phyloP scores from a whole-genome alignment of 2,888 invertebrate genomes.

The Mallateleia sp. region DNA sequence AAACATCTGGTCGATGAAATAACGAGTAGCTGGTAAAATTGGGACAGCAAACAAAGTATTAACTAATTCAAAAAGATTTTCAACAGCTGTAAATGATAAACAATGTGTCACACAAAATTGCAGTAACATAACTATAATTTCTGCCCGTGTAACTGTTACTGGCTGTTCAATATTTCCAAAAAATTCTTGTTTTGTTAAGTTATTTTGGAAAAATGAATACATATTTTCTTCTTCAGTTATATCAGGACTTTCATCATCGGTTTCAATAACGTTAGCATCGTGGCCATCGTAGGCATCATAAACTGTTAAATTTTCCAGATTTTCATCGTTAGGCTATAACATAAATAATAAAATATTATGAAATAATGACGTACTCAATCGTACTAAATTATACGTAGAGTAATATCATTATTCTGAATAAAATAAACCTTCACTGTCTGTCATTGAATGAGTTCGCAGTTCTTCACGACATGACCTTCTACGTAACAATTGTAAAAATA shows the following conservation, averaged over 20 bases:
- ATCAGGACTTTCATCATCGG: background rate
- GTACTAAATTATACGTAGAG: too few relatives aligned
- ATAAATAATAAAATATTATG: too few relatives aligned
- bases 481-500: too few relatives aligned
- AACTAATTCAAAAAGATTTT: background rate
- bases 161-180: background rate
- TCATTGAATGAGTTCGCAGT: too few relatives aligned
- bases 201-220: background rate
- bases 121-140: background rate
- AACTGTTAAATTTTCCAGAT: too few relatives aligned
- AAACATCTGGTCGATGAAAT: background rate
- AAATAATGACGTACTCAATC: too few relatives aligned
- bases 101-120: background rate
- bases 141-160: background rate
- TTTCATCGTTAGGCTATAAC: too few relatives aligned
- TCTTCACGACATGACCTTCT: too few relatives aligned
- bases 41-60: background rate
- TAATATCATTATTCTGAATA: too few relatives aligned
- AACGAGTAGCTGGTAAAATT: constrained; percentile 1
- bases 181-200: background rate
- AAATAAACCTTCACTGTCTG: too few relatives aligned
- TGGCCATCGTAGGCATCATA: too few relatives aligned
- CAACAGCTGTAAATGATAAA: constrained; percentile 1
- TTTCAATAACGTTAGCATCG: background rate
- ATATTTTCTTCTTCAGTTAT: background rate